These are phyloP conservation scores for Cryptoprocta ferox DNA, from an alignment of 2,797 vertebrate species.

Conservation along the genomic window DNA sequence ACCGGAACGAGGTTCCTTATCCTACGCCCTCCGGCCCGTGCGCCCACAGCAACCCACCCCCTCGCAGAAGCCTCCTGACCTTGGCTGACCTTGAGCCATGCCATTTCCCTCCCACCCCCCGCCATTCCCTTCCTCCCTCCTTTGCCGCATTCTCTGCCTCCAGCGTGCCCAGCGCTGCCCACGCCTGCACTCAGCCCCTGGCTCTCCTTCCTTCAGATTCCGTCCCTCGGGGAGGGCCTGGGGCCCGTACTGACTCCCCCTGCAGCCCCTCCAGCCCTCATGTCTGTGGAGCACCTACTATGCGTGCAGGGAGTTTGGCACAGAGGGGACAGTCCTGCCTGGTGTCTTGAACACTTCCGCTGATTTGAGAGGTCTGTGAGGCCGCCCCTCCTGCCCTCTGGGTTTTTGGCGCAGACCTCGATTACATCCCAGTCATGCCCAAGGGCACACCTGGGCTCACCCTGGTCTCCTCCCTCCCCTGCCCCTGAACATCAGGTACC, in stretches of 20 bases:
- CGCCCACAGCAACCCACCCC: too few species aligned
- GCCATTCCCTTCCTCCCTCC: neutral
- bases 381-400: neutral
- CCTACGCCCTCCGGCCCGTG: neutral
- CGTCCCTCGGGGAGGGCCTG: neutral
- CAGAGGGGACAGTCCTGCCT: neutral
- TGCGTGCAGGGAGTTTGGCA: neutral
- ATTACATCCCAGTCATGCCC: neutral
- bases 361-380: neutral
- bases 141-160: neutral
- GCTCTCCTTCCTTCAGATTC: neutral
- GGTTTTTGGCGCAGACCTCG: rapidly evolving
- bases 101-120: neutral
- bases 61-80: neutral
- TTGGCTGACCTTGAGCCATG: neutral
- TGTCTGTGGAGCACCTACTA: neutral
- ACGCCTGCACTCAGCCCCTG: neutral
- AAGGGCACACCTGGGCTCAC: neutral
- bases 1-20: neutral
- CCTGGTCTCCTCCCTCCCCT: neutral
- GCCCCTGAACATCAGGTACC: neutral
- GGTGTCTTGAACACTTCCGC: neutral
- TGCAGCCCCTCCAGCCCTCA: neutral
- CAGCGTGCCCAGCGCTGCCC: neutral
- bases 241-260: neutral